Conservation (phyloP, 2,113 vertebrate genomes). For the Scartelaos histophorus region DNA sequence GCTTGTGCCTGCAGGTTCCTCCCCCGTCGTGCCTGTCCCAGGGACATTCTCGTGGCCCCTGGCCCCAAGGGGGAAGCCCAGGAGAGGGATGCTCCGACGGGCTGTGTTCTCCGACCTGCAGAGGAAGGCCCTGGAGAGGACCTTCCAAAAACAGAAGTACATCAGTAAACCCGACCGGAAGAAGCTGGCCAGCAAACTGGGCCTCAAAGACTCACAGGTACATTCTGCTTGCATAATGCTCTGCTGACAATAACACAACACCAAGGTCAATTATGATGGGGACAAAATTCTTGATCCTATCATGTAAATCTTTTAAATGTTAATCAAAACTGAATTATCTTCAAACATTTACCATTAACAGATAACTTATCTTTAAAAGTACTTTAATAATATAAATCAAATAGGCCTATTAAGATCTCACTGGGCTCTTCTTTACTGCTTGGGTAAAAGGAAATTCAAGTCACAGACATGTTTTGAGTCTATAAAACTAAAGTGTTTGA, state of each 20-base stretch:
- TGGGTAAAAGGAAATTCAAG: no score
- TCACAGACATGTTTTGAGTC: no score
- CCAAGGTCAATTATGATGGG: no score
- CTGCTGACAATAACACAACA: no score
- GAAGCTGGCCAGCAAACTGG: constrained; percentile 90
- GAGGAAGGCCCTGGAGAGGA: constrained; percentile 94
- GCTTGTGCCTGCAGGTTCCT: constrained; percentile 74
- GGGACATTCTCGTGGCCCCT: constrained; percentile 96
- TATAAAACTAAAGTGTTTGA: no score
- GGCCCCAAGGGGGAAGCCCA: constrained; percentile 88
- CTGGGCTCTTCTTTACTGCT: no score
- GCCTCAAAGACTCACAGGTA: constrained; percentile 97
- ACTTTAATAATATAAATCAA: neutral
- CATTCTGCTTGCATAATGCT: no score
- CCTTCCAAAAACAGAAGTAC: constrained; percentile 99
- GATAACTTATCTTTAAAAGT: neutral
- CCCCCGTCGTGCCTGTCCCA: constrained; percentile 89
- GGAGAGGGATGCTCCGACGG: constrained; percentile 92
- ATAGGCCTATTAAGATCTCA: no score
- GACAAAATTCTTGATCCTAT: no score
- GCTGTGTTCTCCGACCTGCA: constrained; percentile 97
- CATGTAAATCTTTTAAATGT: no score
- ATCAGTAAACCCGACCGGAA: constrained; percentile 98
- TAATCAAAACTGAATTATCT: no score
- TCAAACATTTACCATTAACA: no score